Conservation (phyloP, 2,113 vertebrate species). For the Catharus fuscescens region DNA sequence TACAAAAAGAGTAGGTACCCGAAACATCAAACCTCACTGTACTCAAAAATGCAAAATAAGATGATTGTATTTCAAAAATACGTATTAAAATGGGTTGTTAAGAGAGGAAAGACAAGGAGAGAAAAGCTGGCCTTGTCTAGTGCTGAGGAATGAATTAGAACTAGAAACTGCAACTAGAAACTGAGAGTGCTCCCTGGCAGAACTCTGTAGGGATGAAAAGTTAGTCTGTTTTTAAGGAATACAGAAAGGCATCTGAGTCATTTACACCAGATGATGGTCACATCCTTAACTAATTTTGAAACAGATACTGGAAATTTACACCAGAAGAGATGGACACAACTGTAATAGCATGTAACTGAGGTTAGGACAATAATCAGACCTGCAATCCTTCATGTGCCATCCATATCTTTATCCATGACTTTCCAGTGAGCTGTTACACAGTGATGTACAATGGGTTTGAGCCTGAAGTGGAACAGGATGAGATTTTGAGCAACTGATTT, state of each 20-base stretch:
- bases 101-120: neutral
- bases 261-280: neutral
- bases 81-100: neutral
- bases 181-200: rapidly evolving
- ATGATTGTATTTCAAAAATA: neutral
- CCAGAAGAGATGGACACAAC: neutral
- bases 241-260: neutral
- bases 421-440: neutral
- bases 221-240: neutral
- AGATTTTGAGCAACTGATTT: neutral
- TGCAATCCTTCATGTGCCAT: neutral
- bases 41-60: neutral
- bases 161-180: neutral
- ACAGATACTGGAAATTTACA: neutral
- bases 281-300: neutral
- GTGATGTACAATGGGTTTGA: neutral
- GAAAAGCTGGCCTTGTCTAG: neutral
- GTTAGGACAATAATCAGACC: neutral
- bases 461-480: neutral
- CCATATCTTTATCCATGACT: neutral
- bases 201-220: neutral
- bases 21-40: neutral
- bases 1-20: neutral
- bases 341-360: neutral
- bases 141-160: neutral